Evolutionary conservation across 2,888 invertebrate species (phyloP).

Genomic region (Nyleta sp.): DNA sequence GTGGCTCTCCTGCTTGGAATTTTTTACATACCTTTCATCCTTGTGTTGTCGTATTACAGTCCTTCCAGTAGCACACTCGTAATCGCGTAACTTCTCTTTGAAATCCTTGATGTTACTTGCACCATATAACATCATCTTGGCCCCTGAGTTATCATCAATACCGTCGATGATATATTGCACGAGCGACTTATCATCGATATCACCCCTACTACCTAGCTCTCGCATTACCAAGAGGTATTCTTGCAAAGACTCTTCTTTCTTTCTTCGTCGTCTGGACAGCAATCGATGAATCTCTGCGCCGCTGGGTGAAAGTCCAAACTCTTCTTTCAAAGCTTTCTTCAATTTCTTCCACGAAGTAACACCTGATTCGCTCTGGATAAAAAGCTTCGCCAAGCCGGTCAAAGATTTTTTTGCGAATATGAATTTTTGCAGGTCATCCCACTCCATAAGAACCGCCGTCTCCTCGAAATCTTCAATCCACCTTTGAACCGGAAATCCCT

Average conservation of each 20-base stretch:
- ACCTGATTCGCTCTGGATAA: constrained; percentile 6
- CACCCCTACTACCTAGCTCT: constrained; percentile 22
- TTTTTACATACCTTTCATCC: too few relatives aligned
- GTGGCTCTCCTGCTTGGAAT: too few relatives aligned
- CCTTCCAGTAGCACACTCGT: constrained; percentile 9
- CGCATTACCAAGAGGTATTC: constrained; percentile 49
- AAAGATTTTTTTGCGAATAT: too few relatives aligned
- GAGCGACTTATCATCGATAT: constrained; percentile 38
- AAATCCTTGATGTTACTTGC: constrained; percentile 25
- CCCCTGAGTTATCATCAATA: constrained; percentile 6
- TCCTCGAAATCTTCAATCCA: too few relatives aligned
- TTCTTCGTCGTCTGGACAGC: constrained; percentile 25
- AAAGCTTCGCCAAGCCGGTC: too few relatives aligned
- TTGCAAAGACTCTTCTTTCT: constrained; percentile 35
- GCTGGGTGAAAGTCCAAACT: constrained; percentile 41
- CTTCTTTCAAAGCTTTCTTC: constrained; percentile 17
- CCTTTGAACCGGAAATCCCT: too few relatives aligned
- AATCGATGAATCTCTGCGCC: constrained; percentile 39
- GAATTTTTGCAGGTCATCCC: too few relatives aligned
- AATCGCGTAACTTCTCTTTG: constrained; percentile 30
- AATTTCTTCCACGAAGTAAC: constrained; percentile 26
- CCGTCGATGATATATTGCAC: constrained; percentile 57
- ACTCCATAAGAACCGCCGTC: too few relatives aligned
- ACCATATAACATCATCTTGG: constrained; percentile 41
- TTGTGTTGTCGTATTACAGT: too few relatives aligned